Percentiles rank a stretch among this genome's conserved stretches.
These are phyloP conservation scores for Philopotamus ludificatus DNA, from an alignment of 1,140 invertebrate genomes.

Conservation along the genomic window DNA sequence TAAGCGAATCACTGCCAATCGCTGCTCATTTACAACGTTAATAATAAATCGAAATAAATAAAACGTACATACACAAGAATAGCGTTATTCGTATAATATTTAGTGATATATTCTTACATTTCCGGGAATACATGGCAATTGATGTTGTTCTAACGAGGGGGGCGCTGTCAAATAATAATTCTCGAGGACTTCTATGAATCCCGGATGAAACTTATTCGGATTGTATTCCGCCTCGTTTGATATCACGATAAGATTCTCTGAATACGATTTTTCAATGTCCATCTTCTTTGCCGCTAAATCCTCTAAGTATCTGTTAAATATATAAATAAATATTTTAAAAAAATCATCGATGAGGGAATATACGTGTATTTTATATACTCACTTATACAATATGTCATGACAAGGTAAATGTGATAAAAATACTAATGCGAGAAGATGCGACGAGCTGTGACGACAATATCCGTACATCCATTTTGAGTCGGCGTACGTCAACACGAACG, in stretches of 20 bases:
- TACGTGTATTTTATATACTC: conserved; percentile 41
- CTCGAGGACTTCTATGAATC: neutral
- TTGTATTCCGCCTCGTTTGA: neutral
- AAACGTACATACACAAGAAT: no score
- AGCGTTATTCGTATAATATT: neutral
- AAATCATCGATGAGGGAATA: conserved; percentile 5
- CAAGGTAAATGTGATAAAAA: conserved; percentile 75
- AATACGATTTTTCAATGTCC: neutral
- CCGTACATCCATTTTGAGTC: conserved; percentile 87
- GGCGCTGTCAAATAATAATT: neutral
- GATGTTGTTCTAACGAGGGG: neutral
- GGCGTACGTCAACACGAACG: conserved; percentile 80
- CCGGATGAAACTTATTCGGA: neutral
- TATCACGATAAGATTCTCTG: conserved; percentile 2
- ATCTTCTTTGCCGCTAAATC: neutral
- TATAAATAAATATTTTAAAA: neutral
- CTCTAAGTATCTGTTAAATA: conserved; percentile 16
- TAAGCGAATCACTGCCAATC: no score
- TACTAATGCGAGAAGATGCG: conserved; percentile 65
- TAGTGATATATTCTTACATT: conserved; percentile 18
- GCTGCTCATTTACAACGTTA: no score
- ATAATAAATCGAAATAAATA: no score
- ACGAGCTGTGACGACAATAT: conserved; percentile 78
- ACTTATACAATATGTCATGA: conserved; percentile 85
- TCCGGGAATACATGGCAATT: conserved; percentile 10